These are phyloP conservation scores for Calameuta pallipes DNA, from an alignment of 2,888 invertebrate species.

Conservation along the genomic window DNA sequence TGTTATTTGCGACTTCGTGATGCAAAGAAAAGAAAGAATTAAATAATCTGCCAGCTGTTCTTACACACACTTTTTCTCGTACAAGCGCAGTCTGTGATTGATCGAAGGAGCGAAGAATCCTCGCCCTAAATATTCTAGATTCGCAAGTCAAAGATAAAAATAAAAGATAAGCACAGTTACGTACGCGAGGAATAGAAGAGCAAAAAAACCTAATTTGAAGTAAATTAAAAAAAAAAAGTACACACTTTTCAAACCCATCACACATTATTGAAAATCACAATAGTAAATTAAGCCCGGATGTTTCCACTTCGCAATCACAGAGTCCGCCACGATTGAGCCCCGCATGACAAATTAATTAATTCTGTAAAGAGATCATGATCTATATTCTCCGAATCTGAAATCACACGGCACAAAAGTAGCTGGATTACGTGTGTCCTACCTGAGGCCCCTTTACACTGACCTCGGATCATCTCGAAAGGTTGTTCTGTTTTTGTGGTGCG, in stretches of 20 bases:
- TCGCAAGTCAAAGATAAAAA: not conserved
- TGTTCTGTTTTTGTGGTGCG: conserved; percentile 41
- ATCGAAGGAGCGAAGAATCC: conserved; percentile 2
- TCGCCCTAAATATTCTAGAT: not conserved
- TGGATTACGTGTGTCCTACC: conserved; percentile 6
- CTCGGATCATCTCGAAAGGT: conserved; percentile 13
- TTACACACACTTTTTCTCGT: not conserved
- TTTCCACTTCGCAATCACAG: conserved; percentile 1
- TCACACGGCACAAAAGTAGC: conserved; percentile 6
- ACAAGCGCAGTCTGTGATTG: not conserved
- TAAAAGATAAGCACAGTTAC: not conserved
- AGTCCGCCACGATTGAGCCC: conserved; percentile 1
- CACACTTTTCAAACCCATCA: not conserved
- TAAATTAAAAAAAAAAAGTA: no score
- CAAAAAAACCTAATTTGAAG: no score
- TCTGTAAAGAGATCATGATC: conserved; percentile 4
- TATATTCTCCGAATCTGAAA: conserved; percentile 1
- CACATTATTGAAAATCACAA: not conserved
- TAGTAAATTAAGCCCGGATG: not conserved
- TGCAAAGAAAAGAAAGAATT: not conserved
- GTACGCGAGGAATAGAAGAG: no score
- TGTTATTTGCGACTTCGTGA: not conserved
- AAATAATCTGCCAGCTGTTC: not conserved
- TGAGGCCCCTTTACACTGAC: not conserved
- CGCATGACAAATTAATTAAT: conserved; percentile 3